Evolutionary conservation across 2,888 invertebrate genomes (phyloP).

Genomic region (Steromphala cineraria): DNA sequence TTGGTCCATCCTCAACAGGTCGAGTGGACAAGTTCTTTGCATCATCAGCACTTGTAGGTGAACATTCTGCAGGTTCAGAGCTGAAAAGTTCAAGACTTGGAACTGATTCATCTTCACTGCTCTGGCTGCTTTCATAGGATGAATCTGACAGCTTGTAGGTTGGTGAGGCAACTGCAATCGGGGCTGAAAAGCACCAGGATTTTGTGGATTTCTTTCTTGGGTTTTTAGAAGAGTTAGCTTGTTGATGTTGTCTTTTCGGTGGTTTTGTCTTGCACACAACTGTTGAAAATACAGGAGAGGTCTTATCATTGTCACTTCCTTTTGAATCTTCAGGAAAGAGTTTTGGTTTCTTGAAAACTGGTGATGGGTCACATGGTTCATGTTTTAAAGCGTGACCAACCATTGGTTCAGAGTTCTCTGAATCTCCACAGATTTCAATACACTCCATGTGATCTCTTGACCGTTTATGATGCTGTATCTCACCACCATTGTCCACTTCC

Average conservation of each 20-base stretch:
- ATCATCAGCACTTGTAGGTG: too few relatives aligned
- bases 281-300: not conserved
- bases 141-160: not conserved
- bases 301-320: not conserved
- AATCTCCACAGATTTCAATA: not conserved
- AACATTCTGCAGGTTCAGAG: too few relatives aligned
- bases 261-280: not conserved
- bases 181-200: not conserved
- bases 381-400: too few relatives aligned
- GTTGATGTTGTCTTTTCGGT: too few relatives aligned
- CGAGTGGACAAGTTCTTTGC: too few relatives aligned
- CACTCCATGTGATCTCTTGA: not conserved
- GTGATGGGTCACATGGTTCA: not conserved
- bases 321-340: not conserved
- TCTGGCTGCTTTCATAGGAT: not conserved
- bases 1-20: too few relatives aligned
- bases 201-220: not conserved
- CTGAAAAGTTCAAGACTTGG: not conserved
- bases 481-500: not conserved
- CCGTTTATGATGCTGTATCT: not conserved
- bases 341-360: not conserved
- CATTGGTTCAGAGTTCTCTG: too few relatives aligned
- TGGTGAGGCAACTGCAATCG: not conserved
- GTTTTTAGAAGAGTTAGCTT: not conserved
- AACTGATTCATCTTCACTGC: not conserved